Conservation (phyloP, 2,113 vertebrate species). For the Tyrannus savana region DNA sequence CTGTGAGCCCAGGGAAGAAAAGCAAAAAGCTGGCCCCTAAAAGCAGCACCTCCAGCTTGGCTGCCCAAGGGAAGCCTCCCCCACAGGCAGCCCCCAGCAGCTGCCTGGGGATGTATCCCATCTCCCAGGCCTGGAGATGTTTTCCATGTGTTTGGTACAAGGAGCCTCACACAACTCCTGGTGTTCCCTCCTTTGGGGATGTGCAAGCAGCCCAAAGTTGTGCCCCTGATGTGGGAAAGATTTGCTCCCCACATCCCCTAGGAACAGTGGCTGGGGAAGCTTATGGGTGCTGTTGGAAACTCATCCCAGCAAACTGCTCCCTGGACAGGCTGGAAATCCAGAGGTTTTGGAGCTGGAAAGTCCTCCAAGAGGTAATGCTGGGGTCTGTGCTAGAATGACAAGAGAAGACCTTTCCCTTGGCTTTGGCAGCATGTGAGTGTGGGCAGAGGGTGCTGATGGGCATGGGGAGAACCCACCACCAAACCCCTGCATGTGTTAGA, state of each 20-base stretch:
- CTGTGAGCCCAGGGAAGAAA: not conserved
- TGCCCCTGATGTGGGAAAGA: not conserved
- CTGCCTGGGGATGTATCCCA: not conserved
- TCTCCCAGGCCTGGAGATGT: not conserved
- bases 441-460: not conserved
- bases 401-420: not conserved
- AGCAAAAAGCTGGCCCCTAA: not conserved
- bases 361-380: not conserved
- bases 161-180: not conserved
- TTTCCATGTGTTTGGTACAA: not conserved
- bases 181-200: not conserved
- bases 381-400: not conserved
- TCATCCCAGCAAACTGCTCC: not conserved
- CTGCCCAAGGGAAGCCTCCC: not conserved
- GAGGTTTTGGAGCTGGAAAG: not conserved
- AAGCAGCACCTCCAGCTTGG: not conserved
- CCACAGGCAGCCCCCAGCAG: not conserved
- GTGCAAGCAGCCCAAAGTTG: not conserved
- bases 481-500: not conserved
- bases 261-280: not conserved
- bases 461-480: not conserved
- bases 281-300: accelerated
- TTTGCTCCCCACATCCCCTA: not conserved
- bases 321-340: not conserved
- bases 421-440: not conserved